A percentile compares a stretch with the other conserved stretches of the same genome.
Evolutionary conservation across 1,140 invertebrate genomes (phyloP).

Genomic region (Leptopilina boulardi): DNA sequence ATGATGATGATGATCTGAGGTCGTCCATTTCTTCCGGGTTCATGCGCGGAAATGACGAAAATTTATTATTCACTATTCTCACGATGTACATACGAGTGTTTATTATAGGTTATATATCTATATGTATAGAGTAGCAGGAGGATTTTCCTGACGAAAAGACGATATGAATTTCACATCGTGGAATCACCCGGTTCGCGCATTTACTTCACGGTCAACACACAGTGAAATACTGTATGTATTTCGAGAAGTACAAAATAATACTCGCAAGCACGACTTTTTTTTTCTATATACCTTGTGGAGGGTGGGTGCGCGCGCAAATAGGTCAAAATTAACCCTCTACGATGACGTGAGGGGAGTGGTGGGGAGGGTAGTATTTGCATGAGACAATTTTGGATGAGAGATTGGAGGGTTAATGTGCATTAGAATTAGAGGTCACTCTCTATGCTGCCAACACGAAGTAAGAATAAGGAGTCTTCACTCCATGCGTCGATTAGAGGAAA

Average conservation of each 20-base stretch:
- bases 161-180: conserved; percentile 38
- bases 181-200: conserved; percentile 50
- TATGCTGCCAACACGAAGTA: no score
- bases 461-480: no score
- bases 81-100: no score
- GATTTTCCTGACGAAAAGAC: conserved; percentile 33
- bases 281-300: not conserved
- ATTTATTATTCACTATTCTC: no score
- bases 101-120: no score
- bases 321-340: conserved; percentile 4
- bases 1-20: no score
- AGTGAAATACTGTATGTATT: not conserved
- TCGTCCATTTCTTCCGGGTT: no score
- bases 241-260: conserved; percentile 51
- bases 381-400: not conserved
- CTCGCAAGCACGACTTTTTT: not conserved
- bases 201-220: conserved; percentile 46
- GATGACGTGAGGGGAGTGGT: no score
- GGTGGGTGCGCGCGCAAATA: conserved; percentile 33
- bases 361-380: not conserved
- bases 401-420: not conserved
- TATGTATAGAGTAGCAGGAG: no score
- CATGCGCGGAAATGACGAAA: no score
- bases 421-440: conserved; percentile 25
- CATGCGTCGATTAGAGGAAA: no score